A percentile compares a stretch with the other conserved stretches of the same genome.
phyloP scores from a whole-genome alignment of 2,113 vertebrate species.

The Cheilinus undulatus region DNA sequence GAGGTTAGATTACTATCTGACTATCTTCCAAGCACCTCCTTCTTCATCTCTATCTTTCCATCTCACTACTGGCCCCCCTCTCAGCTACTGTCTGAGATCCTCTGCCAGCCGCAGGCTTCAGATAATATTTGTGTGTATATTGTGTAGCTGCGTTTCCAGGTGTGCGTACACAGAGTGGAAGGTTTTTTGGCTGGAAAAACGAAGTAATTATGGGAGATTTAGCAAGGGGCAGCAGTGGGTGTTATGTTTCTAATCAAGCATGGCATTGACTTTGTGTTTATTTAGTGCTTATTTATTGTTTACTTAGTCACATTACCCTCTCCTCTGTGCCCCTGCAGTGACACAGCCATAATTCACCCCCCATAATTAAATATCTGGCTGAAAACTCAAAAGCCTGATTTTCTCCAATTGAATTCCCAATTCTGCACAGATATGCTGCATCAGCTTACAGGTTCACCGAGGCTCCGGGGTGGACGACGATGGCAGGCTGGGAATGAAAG shows the following conservation, averaged over 20 bases:
- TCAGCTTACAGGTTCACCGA: slow-evolving; percentile 58
- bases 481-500: slow-evolving; percentile 10
- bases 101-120: slow-evolving; percentile 21
- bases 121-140: slow-evolving; percentile 42
- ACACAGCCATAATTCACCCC: slow-evolving; percentile 67
- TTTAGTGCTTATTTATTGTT: slow-evolving; percentile 72
- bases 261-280: slow-evolving; percentile 64
- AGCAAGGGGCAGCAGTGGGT: slow-evolving; percentile 43
- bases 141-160: too few relatives aligned
- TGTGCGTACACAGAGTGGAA: slow-evolving; percentile 15
- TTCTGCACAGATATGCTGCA: slow-evolving; percentile 76
- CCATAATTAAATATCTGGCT: slow-evolving; percentile 78
- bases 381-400: slow-evolving; percentile 73
- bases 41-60: slow-evolving; percentile 37
- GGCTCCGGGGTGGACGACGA: slow-evolving; percentile 30
- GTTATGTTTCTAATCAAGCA: slow-evolving; percentile 63
- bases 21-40: slow-evolving; percentile 23
- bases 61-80: slow-evolving; percentile 41
- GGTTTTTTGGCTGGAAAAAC: slow-evolving; percentile 11
- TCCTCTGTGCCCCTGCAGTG: slow-evolving; percentile 52
- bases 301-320: slow-evolving; percentile 70
- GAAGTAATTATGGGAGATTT: slow-evolving; percentile 34
- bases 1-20: slow-evolving; percentile 74
- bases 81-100: slow-evolving; percentile 48
- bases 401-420: slow-evolving; percentile 77